Evolutionary conservation across 2,113 vertebrate species (phyloP).

Genomic region (Tonatia bakeri): DNA sequence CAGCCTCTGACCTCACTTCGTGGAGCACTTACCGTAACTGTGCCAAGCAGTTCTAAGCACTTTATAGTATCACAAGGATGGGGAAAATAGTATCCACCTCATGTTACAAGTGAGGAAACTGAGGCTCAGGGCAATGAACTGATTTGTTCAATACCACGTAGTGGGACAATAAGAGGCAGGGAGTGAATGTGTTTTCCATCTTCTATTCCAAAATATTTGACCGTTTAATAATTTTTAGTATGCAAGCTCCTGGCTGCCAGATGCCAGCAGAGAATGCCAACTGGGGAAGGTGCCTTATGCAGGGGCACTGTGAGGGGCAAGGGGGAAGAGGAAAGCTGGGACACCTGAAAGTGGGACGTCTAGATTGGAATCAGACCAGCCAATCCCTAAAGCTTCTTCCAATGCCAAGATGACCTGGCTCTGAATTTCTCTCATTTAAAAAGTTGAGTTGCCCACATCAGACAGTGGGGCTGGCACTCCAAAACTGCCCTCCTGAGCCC

Average conservation of each 20-base stretch:
- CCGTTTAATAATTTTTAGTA: background rate
- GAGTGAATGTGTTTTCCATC: background rate
- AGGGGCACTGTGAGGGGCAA: rapidly evolving
- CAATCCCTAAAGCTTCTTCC: background rate
- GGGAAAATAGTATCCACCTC: background rate
- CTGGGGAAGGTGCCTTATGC: background rate
- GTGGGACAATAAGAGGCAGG: background rate
- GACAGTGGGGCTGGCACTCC: background rate
- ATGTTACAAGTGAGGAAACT: too few species aligned
- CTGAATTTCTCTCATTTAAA: background rate
- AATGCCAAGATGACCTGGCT: background rate
- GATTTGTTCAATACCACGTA: background rate
- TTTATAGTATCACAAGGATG: background rate
- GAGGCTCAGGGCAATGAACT: background rate
- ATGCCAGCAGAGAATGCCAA: background rate
- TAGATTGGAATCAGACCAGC: background rate
- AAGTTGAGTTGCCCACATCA: background rate
- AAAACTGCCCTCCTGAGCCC: background rate
- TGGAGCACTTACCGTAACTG: background rate
- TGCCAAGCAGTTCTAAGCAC: background rate
- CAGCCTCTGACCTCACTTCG: background rate
- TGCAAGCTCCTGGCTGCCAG: background rate
- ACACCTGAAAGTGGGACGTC: background rate
- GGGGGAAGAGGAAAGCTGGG: background rate
- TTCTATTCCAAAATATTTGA: background rate